phyloP scores from a whole-genome alignment of 2,797 vertebrate genomes.

The Hafferia zeledoni region DNA sequence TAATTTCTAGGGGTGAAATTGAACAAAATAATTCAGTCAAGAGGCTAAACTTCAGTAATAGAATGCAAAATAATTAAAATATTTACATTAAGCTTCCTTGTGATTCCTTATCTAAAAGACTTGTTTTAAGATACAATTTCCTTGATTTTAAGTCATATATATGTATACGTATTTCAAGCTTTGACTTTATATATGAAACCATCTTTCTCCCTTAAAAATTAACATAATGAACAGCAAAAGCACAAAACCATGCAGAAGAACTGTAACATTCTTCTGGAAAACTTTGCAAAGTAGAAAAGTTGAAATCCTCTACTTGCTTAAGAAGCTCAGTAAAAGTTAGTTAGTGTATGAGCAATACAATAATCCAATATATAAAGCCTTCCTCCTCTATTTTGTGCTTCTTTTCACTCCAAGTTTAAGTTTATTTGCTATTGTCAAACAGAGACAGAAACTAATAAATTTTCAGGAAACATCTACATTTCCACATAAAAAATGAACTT shows the following conservation, averaged over 20 bases:
- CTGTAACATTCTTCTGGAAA: background rate
- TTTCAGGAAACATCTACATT: background rate
- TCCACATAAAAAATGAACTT: background rate
- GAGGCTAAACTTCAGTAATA: background rate
- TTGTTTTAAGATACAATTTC: rapidly evolving
- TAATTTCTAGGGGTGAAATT: background rate
- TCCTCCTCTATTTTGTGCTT: background rate
- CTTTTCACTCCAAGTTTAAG: background rate
- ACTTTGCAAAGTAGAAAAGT: background rate
- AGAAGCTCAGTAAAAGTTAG: background rate
- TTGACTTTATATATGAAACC: background rate
- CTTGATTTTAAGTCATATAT: background rate
- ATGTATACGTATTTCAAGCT: background rate
- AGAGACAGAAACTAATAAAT: background rate
- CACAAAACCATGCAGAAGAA: background rate
- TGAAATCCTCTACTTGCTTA: background rate
- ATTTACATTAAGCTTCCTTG: background rate
- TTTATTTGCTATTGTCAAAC: background rate
- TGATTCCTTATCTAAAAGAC: background rate
- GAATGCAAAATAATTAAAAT: background rate
- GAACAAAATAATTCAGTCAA: background rate
- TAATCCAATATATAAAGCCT: background rate
- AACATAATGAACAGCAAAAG: background rate
- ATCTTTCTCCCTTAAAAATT: background rate
- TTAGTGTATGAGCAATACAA: background rate